phyloP scores from a whole-genome alignment of 2,113 vertebrate species.

The Sus scrofa region T2T-Sscrofa CM000826.6:46708501-46709000 shows the following conservation, averaged over 20 bases:
- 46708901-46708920: constrained; percentile 77
- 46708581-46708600: neutral
- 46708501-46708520: neutral
- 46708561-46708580: neutral
- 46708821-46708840: constrained; percentile 29
- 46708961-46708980: constrained; percentile 77
- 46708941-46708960: neutral
- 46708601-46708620: neutral
- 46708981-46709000: constrained; percentile 73
- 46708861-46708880: constrained; percentile 81
- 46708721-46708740: constrained; percentile 67
- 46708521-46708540: constrained; percentile 10
- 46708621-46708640: neutral
- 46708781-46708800: constrained; percentile 64
- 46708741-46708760: constrained; percentile 11
- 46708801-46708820: constrained; percentile 64
- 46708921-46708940: constrained; percentile 48
- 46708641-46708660: neutral
- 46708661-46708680: constrained; percentile 64
- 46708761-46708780: constrained; percentile 34
- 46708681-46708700: constrained; percentile 75
- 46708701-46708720: constrained; percentile 60
- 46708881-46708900: constrained; percentile 49
- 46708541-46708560: neutral
- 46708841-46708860: neutral